These are phyloP conservation scores for Drosophila antonietae DNA, from an alignment of 2,888 invertebrate genomes.

Conservation along the genomic window DNA sequence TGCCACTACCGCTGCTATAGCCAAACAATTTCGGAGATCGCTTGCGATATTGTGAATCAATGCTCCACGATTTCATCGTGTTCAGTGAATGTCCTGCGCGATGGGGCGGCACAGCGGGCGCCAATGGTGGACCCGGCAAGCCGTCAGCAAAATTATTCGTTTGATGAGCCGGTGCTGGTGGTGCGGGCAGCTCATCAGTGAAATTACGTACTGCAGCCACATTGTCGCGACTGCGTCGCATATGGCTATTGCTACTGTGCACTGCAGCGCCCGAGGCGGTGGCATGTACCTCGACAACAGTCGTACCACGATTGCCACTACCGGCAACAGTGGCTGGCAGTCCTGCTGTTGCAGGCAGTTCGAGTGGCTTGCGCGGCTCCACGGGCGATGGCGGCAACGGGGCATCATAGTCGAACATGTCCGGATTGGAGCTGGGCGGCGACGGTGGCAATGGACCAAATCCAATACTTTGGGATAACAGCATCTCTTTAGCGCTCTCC, in stretches of 20 bases:
- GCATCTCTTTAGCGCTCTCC: constrained; percentile 90
- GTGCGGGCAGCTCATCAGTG: constrained; percentile 79
- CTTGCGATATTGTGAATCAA: constrained; percentile 92
- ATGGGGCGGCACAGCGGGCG: constrained; percentile 91
- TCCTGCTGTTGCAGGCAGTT: constrained; percentile 45
- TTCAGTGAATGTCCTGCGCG: constrained; percentile 86
- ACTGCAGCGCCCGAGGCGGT: constrained; percentile 72
- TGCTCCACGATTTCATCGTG: constrained; percentile 93
- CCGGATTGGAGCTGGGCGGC: constrained; percentile 82
- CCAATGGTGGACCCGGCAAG: constrained; percentile 75
- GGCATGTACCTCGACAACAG: constrained; percentile 73
- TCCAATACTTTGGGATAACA: constrained; percentile 82
- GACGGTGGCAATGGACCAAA: constrained; percentile 85
- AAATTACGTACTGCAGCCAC: constrained; percentile 76
- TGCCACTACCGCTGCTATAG: constrained; percentile 85
- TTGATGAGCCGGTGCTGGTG: constrained; percentile 79
- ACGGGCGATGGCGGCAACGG: constrained; percentile 93
- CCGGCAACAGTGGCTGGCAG: not conserved
- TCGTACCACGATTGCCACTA: constrained; percentile 63
- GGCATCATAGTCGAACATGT: constrained; percentile 84
- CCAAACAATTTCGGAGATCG: constrained; percentile 86
- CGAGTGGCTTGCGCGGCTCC: constrained; percentile 86
- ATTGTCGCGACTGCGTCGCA: constrained; percentile 71
- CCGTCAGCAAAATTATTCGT: constrained; percentile 51
- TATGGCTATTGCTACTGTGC: constrained; percentile 69